Conservation (phyloP, 2,888 invertebrate genomes). For the Lapara coniferarum region DNA sequence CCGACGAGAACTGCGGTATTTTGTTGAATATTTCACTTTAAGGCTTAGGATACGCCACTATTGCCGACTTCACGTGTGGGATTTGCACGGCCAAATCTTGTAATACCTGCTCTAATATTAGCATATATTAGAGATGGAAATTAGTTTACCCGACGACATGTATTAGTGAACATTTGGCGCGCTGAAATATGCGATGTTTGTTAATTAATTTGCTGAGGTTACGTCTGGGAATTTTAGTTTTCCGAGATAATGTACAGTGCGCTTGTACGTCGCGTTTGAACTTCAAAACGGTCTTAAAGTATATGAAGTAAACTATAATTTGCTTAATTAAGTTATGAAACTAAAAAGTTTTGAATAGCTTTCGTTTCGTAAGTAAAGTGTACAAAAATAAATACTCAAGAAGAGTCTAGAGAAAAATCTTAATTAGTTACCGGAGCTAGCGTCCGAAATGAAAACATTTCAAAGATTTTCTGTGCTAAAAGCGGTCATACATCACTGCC, state of each 20-base stretch:
- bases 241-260: neutral
- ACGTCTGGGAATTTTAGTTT: neutral
- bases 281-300: neutral
- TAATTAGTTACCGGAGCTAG: neutral
- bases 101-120: conserved; percentile 14
- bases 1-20: conserved; percentile 23
- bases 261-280: no score
- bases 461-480: conserved; percentile 10
- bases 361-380: neutral
- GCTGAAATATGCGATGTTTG: neutral
- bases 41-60: conserved; percentile 4
- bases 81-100: neutral
- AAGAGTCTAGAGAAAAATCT: neutral
- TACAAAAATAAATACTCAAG: neutral
- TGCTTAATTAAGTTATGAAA: neutral
- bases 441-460: conserved; percentile 10
- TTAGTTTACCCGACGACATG: conserved; percentile 14
- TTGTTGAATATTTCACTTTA: conserved; percentile 24
- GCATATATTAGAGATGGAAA: conserved; percentile 15
- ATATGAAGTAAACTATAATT: neutral
- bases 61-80: conserved; percentile 11
- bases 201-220: conserved; percentile 6
- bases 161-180: neutral
- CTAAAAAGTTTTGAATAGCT: neutral
- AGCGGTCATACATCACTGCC: conserved; percentile 9